phyloP scores from a whole-genome alignment of 2,888 invertebrate genomes.

The Orchesella flavescens region DNA sequence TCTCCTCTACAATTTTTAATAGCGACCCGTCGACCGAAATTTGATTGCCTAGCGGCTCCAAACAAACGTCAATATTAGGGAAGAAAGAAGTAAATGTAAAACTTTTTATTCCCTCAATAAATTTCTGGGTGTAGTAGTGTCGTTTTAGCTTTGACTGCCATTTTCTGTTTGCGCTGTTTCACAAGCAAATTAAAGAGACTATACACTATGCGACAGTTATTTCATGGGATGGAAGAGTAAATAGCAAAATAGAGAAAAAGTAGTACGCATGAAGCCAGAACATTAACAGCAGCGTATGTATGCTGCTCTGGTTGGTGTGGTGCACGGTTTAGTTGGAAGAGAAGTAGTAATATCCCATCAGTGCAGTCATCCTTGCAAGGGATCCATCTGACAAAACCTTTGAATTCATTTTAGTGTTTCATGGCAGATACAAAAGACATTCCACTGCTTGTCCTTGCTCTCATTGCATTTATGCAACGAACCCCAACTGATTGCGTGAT shows the following conservation, averaged over 20 bases:
- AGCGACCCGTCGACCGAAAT: too few species aligned
- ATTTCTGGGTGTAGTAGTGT: constrained; percentile 16
- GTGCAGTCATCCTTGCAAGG: constrained; percentile 29
- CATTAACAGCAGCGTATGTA: not conserved
- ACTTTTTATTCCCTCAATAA: constrained; percentile 51
- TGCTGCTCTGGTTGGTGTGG: not conserved
- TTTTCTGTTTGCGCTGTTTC: constrained; percentile 34
- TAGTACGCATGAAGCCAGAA: constrained; percentile 10
- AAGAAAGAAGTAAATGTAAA: constrained; percentile 32
- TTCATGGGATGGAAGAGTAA: too few species aligned
- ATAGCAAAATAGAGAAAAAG: constrained; percentile 24
- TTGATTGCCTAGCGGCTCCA: constrained; percentile 41
- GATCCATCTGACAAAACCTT: constrained; percentile 46
- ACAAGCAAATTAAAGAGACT: constrained; percentile 34
- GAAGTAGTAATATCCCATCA: constrained; percentile 38
- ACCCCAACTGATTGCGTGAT: not conserved
- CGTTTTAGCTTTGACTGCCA: constrained; percentile 43
- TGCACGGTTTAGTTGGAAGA: constrained; percentile 10
- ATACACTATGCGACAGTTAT: not conserved
- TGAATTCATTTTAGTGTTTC: constrained; percentile 49
- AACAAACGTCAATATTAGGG: constrained; percentile 36
- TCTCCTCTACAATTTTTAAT: too few species aligned
- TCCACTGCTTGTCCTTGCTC: constrained; percentile 19
- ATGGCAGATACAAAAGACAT: constrained; percentile 22
- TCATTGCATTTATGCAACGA: not conserved